Evolutionary conservation across 2,113 vertebrate species (phyloP).

Genomic region (Gadus chalcogrammus): DNA sequence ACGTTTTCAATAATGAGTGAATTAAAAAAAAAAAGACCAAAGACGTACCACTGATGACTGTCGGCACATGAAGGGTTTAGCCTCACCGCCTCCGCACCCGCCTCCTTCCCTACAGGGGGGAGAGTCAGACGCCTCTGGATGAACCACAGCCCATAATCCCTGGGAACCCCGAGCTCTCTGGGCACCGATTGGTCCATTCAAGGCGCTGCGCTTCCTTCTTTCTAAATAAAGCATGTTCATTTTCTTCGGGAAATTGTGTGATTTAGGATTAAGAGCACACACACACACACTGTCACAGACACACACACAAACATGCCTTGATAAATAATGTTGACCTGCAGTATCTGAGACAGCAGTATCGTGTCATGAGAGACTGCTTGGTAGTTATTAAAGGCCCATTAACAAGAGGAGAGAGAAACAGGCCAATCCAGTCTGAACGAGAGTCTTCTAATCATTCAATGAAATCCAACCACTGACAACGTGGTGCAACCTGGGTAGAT

Average conservation of each 20-base stretch:
- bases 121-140: neutral
- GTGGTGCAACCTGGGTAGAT: too few relatives aligned
- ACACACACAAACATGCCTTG: neutral
- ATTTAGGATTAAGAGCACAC: neutral
- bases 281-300: neutral
- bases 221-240: neutral
- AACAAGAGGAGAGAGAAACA: too few relatives aligned
- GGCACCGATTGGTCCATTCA: neutral
- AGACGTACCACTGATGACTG: slow-evolving; percentile 91
- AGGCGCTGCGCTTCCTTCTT: neutral
- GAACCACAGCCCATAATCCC: neutral
- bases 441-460: too few relatives aligned
- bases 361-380: too few relatives aligned
- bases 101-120: slow-evolving; percentile 74
- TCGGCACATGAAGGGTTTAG: slow-evolving; percentile 82
- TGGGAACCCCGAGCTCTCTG: slow-evolving; percentile 6
- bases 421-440: too few relatives aligned
- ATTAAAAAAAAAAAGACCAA: neutral
- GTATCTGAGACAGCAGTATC: too few relatives aligned
- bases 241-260: too few relatives aligned
- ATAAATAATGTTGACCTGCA: too few relatives aligned
- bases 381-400: too few relatives aligned
- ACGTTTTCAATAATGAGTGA: neutral
- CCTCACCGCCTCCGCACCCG: slow-evolving; percentile 82
- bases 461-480: too few relatives aligned